phyloP scores from a whole-genome alignment of 2,797 vertebrate species.

The Microctenopoma steveboyesi region DNA sequence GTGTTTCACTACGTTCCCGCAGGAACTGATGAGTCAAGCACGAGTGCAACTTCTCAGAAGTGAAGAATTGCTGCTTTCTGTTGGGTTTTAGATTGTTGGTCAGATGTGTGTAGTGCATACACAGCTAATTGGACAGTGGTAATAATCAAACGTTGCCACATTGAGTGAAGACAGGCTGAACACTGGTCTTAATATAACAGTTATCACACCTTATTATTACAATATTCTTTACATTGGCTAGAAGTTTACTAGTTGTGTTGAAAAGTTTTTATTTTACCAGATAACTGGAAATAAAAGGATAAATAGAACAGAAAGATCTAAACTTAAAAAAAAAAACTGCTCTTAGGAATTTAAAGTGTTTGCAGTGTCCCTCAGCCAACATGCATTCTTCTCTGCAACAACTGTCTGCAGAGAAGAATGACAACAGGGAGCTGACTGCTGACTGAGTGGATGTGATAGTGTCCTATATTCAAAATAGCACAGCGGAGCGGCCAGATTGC shows the following conservation, averaged over 20 bases:
- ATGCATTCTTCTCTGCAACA: background rate
- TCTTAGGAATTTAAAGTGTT: background rate
- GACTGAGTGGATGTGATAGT: slow-evolving; percentile 28
- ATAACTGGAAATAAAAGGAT: background rate
- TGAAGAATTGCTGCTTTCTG: background rate
- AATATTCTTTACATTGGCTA: too few relatives aligned
- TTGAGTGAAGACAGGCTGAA: too few relatives aligned
- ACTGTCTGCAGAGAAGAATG: slow-evolving; percentile 4
- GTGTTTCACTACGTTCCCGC: background rate
- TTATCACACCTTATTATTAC: too few relatives aligned
- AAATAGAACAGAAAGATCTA: background rate
- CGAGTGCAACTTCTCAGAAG: too few relatives aligned
- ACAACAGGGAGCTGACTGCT: slow-evolving; percentile 23
- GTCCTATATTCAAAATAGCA: slow-evolving; percentile 55
- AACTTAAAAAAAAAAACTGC: background rate
- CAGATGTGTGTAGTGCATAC: too few relatives aligned
- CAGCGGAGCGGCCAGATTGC: slow-evolving; percentile 26
- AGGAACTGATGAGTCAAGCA: background rate
- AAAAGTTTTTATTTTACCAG: background rate
- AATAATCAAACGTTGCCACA: too few relatives aligned
- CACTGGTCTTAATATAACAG: too few relatives aligned
- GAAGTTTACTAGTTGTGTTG: too few relatives aligned
- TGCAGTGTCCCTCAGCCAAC: background rate
- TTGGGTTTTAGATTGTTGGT: background rate
- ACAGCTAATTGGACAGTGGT: too few relatives aligned